phyloP scores from a whole-genome alignment of 2,797 vertebrate species.

The Lagodon rhomboides region DNA sequence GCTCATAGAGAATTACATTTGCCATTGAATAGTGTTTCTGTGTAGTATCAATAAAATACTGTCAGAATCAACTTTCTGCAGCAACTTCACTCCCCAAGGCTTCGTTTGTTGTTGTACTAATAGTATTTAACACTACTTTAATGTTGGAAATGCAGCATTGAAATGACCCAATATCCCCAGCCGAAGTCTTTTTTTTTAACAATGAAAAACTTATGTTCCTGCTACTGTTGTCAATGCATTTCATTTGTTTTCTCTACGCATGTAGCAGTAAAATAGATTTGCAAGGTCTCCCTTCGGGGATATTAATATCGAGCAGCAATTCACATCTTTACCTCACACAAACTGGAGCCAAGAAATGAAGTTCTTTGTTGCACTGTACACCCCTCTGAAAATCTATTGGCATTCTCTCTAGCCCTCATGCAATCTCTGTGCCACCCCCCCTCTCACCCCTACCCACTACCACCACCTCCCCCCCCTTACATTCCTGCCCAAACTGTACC shows the following conservation, averaged over 20 bases:
- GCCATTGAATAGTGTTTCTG: slow-evolving; percentile 5
- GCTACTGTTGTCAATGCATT: slow-evolving; percentile 19
- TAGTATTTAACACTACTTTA: slow-evolving; percentile 31
- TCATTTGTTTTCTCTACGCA: slow-evolving; percentile 35
- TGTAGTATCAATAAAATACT: slow-evolving; percentile 12
- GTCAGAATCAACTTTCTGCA: slow-evolving; percentile 12
- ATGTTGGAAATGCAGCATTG: slow-evolving; percentile 9
- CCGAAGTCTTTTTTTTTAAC: background rate
- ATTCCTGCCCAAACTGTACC: slow-evolving; percentile 82
- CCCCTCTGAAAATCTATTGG: slow-evolving; percentile 64
- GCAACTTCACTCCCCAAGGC: background rate
- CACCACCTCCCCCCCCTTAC: slow-evolving; percentile 13
- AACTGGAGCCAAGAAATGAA: slow-evolving; percentile 87
- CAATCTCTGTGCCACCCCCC: slow-evolving; percentile 50
- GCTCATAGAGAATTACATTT: background rate
- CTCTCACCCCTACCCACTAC: slow-evolving; percentile 8
- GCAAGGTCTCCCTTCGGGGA: slow-evolving; percentile 81
- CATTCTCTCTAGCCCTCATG: slow-evolving; percentile 59
- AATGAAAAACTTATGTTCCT: slow-evolving; percentile 27
- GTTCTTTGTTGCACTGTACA: slow-evolving; percentile 87
- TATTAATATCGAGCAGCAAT: slow-evolving; percentile 92
- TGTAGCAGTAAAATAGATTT: slow-evolving; percentile 65
- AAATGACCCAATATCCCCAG: slow-evolving; percentile 29
- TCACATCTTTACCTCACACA: slow-evolving; percentile 88
- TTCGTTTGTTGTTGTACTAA: slow-evolving; percentile 15